Conservation (phyloP, 2,888 invertebrate species). For the Oegoconia quadripuncta region DNA sequence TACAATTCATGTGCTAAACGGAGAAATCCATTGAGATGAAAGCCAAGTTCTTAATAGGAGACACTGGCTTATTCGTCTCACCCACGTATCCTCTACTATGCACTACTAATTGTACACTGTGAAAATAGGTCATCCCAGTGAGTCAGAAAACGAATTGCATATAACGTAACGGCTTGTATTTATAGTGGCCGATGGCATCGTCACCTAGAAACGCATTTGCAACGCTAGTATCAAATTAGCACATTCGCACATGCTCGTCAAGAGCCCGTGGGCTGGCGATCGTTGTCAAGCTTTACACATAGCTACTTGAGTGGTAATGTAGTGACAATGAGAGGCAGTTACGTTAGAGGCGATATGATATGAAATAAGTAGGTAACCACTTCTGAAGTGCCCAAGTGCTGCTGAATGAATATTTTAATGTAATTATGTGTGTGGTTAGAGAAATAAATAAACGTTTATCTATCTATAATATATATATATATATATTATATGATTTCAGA, state of each 20-base stretch:
- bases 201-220: slow-evolving; percentile 60
- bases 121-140: slow-evolving; percentile 28
- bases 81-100: slow-evolving; percentile 7
- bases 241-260: slow-evolving; percentile 22
- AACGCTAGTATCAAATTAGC: slow-evolving; percentile 33
- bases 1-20: no score
- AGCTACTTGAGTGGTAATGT: slow-evolving; percentile 32
- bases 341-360: no score
- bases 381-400: no score
- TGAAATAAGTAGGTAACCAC: no score
- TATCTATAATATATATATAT: no score
- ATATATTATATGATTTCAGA: no score
- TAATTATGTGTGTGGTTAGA: no score
- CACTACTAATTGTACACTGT: slow-evolving; percentile 8
- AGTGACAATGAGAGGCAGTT: slow-evolving; percentile 24
- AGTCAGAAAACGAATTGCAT: slow-evolving; percentile 42
- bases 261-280: slow-evolving; percentile 18
- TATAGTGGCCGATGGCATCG: slow-evolving; percentile 40
- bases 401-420: no score
- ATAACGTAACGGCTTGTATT: slow-evolving; percentile 44
- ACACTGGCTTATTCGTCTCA: slow-evolving; percentile 5
- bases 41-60: slow-evolving; percentile 7
- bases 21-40: background rate
- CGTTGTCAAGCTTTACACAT: slow-evolving; percentile 33
- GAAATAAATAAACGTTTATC: no score